Evolutionary conservation across 2,888 invertebrate species (phyloP), one percentile per base, ranked within the genome.

Genomic region (Ichneumoninae sp.): DNA sequence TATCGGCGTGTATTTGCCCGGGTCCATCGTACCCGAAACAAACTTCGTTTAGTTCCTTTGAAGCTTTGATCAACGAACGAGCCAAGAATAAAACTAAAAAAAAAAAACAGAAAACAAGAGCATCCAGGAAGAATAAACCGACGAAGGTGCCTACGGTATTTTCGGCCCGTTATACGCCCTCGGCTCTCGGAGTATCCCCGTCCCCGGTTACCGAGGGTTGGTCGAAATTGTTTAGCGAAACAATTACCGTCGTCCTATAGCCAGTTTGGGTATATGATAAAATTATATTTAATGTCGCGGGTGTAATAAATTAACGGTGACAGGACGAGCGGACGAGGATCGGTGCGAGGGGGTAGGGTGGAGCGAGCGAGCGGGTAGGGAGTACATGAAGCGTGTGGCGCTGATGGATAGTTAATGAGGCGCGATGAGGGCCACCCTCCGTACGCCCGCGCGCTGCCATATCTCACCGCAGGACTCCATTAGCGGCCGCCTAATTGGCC

Each of bases 321-420:
- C 82, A 84, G 77, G 68, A 50, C 69, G 75, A 80, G 54, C 33
- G 50, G 33, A 65, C 70, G 74, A 50, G 71, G 19, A 47, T n/a
- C 77, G 52, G 77, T 10, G 76, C 54, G 78, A 71, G 65, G 52
- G 47, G 47, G 47, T 13, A 30, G 44, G 33, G 65, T n/a, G 19
- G 72, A 54, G 75, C 47, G 36, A 75, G 62, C 44, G 75, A 65
- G 71, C 60, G 74, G 70, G 3, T 47, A 52, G 72, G 76, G 77
- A 80, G 78, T 82, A 80, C 60, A 47, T 30, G 62, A 79, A 69
- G 80, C 83, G 85, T 83, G 86, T 86, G 86, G 85, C 84, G 84
- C 86, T 88, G 88, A 88, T 88, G 88, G 88, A 88, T 88, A 87
- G 88, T 87, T 87, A 88, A 88, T 88, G 88, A 88, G 87, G 85